A percentile compares a stretch with the other conserved stretches of the same genome.
These are phyloP conservation scores for Prunella fulvescens DNA, from an alignment of 2,113 vertebrate genomes.

Conservation along the genomic window DNA sequence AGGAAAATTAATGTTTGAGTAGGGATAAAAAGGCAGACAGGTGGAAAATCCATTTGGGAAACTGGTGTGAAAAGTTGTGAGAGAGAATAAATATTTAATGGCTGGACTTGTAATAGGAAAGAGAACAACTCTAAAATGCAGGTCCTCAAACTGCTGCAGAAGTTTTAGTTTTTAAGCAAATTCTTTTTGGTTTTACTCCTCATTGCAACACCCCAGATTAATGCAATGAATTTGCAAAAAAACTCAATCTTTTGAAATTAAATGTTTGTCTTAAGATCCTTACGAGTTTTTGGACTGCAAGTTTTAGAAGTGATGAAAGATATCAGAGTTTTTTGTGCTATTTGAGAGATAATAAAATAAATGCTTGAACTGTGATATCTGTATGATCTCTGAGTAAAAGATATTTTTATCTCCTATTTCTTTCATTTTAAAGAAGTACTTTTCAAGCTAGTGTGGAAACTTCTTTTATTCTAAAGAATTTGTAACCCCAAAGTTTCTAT, in stretches of 20 bases:
- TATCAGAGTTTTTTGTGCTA: background rate
- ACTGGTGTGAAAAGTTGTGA: background rate
- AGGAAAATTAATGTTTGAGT: slow-evolving; percentile 44
- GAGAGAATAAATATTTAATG: slow-evolving; percentile 5
- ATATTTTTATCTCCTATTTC: background rate
- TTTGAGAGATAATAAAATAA: background rate
- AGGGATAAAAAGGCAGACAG: slow-evolving; percentile 39
- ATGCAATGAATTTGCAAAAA: background rate
- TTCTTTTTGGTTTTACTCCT: background rate
- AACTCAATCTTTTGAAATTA: background rate
- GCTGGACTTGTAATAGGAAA: slow-evolving; percentile 10
- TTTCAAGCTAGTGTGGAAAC: background rate
- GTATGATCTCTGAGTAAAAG: background rate
- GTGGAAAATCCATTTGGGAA: slow-evolving; percentile 40
- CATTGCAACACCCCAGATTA: background rate
- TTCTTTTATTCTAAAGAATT: background rate
- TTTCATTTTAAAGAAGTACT: background rate
- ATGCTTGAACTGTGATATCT: background rate
- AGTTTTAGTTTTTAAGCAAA: background rate
- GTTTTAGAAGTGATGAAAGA: background rate
- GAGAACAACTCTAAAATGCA: slow-evolving; percentile 21
- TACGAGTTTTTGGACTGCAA: background rate
- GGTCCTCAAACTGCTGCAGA: slow-evolving; percentile 32
- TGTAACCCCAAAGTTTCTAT: background rate
- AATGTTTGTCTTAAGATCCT: background rate